Evolutionary conservation across 2,888 invertebrate species (phyloP), one percentile per base, ranked within the genome.

Genomic region (Aporophyla lueneburgensis): DNA sequence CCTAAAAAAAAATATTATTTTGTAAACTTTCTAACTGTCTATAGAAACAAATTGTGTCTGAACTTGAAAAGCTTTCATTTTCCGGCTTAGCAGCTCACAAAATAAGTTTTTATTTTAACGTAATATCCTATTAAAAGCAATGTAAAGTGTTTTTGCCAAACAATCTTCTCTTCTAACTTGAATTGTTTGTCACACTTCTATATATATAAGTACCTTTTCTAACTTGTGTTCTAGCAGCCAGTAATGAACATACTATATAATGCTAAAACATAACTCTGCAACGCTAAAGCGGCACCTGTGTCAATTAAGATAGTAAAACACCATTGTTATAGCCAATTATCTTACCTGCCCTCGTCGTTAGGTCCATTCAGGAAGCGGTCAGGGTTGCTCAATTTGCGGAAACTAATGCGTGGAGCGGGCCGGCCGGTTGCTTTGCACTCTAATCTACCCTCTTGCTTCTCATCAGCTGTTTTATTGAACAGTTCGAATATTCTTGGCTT

Each of bases 401-500:
- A 99, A n/a, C 97, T 97, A 61, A 99, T 97, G 43, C 95, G 95
- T 0, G 99, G 99, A 19, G 98, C 97, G 0, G 99, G 99, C 80
- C 98, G 97, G 7, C 99, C 99, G 53, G 97, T 97, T 0, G 98
- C 98, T 90, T 98, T 98, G 91, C 99, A 99, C 46, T 97, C 97
- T 33, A 99, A 95, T 87, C 97, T 97, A 0, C 97, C 97, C 87
- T 97, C 97, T 61, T 97, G 96, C 63, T 96, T 97, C 62, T 97
- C 97, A 0, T 97, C 96, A 0, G 97, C 96, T 0, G 98, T 98
- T 6, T 97, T 96, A 92, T 99, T 99, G 68, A 97, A 95, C 72
- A 98, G 97, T 90, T 98, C 98, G 91, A 97, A 98, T 90, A 99
- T 98, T 90, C 97, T 98, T 0, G 99, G 99, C 87, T 98, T 98